phyloP scores from a whole-genome alignment of 2,888 invertebrate species.

The Epinotia brunnichana region DNA sequence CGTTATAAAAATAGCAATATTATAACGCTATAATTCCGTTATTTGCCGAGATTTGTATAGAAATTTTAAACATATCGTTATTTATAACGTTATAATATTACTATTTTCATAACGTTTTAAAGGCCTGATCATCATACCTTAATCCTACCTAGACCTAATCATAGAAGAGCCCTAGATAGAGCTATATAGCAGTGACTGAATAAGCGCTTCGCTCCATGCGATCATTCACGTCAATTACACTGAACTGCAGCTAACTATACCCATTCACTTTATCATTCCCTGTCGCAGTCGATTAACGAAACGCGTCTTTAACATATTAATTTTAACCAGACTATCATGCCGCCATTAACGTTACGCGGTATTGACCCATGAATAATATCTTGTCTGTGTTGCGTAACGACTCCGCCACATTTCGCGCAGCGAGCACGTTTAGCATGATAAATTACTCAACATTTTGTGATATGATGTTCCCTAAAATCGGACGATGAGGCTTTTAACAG shows the following conservation, averaged over 20 bases:
- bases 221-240: background rate
- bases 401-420: background rate
- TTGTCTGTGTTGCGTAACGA: background rate
- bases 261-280: background rate
- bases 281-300: background rate
- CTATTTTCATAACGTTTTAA: no score
- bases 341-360: slow-evolving; percentile 4
- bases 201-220: background rate
- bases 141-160: no score
- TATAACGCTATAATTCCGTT: no score
- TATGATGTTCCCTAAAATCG: background rate
- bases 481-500: no score
- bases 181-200: no score
- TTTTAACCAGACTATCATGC: slow-evolving; percentile 10
- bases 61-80: no score
- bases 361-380: slow-evolving; percentile 12
- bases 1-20: no score
- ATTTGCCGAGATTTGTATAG: no score
- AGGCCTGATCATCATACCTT: no score
- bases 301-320: slow-evolving; percentile 10
- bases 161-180: no score
- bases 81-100: no score
- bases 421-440: background rate
- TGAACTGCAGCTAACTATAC: background rate
- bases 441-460: background rate